A percentile compares a stretch with the other conserved stretches of the same genome.
Evolutionary conservation across 2,113 vertebrate species (phyloP).

Genomic region (Tachysurus vachellii): DNA sequence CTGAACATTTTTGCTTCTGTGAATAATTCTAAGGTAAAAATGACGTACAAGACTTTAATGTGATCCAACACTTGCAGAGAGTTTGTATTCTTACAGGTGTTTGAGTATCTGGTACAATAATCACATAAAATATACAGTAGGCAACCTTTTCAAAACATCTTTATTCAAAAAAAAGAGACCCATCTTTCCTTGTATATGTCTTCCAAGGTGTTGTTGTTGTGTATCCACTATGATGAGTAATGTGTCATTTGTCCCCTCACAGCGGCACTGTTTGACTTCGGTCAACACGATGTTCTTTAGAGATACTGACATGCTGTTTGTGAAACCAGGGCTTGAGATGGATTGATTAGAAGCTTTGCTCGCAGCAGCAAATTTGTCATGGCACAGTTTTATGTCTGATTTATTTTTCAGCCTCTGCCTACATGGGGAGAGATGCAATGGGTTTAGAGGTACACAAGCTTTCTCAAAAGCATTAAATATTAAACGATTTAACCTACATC

Average conservation of each 20-base stretch:
- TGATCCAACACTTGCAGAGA: not conserved
- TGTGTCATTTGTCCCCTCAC: not conserved
- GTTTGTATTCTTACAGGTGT: not conserved
- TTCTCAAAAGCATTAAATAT: not conserved
- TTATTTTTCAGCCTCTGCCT: conserved; percentile 3
- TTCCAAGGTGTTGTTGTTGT: conserved; percentile 15
- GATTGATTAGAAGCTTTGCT: conserved; percentile 25
- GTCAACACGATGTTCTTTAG: conserved; percentile 30
- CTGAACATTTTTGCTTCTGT: not conserved
- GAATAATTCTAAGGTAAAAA: not conserved
- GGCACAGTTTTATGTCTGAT: conserved; percentile 5
- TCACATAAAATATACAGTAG: too few relatives aligned
- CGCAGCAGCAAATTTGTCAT: not conserved
- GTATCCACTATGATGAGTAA: not conserved
- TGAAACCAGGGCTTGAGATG: conserved; percentile 6
- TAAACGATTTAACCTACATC: not conserved
- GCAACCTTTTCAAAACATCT: not conserved
- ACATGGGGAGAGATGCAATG: not conserved
- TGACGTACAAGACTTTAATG: not conserved
- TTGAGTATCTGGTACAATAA: not conserved
- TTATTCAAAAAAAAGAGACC: not conserved
- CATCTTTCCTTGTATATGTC: not conserved
- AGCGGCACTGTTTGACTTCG: conserved; percentile 6
- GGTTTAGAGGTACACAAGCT: not conserved
- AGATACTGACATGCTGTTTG: conserved; percentile 11